These are phyloP conservation scores for Aphelinus atriplicis DNA, from an alignment of 1,140 invertebrate genomes.

Conservation along the genomic window DNA sequence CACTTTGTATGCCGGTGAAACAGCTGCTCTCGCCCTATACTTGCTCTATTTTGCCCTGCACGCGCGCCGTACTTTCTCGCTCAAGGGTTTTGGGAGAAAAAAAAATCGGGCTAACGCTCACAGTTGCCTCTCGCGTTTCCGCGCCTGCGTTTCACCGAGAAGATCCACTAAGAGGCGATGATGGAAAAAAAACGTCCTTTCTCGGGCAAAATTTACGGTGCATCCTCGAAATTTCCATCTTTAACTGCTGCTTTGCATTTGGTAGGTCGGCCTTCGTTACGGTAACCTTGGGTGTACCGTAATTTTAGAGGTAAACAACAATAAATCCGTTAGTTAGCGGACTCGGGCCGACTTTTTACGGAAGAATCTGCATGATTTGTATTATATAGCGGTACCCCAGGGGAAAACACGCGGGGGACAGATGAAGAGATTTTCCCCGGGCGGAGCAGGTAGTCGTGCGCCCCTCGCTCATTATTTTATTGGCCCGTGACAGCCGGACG, in stretches of 20 bases:
- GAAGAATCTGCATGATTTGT: neutral
- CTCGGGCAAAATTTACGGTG: too few species aligned
- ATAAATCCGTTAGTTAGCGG: too few species aligned
- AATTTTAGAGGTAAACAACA: too few species aligned
- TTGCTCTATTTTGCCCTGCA: constrained; percentile 29
- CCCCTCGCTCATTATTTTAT: constrained; percentile 34
- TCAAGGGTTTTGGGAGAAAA: constrained; percentile 37
- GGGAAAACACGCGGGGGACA: neutral
- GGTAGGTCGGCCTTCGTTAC: too few species aligned
- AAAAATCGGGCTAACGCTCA: neutral
- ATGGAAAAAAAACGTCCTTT: neutral
- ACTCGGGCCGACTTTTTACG: too few species aligned
- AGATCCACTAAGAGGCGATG: neutral
- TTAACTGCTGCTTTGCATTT: too few species aligned
- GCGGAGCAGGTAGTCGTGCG: constrained; percentile 11
- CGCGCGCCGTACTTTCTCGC: constrained; percentile 24
- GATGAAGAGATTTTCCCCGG: neutral
- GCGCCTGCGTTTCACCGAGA: neutral
- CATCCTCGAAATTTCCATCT: too few species aligned
- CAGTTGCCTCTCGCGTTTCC: neutral
- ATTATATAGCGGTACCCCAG: neutral
- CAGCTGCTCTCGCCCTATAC: constrained; percentile 42
- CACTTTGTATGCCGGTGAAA: constrained; percentile 11
- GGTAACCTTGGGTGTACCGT: too few species aligned
- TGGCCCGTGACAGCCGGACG: constrained; percentile 6